phyloP scores from a whole-genome alignment of 2,113 vertebrate species.

The Heliornis fulica region DNA sequence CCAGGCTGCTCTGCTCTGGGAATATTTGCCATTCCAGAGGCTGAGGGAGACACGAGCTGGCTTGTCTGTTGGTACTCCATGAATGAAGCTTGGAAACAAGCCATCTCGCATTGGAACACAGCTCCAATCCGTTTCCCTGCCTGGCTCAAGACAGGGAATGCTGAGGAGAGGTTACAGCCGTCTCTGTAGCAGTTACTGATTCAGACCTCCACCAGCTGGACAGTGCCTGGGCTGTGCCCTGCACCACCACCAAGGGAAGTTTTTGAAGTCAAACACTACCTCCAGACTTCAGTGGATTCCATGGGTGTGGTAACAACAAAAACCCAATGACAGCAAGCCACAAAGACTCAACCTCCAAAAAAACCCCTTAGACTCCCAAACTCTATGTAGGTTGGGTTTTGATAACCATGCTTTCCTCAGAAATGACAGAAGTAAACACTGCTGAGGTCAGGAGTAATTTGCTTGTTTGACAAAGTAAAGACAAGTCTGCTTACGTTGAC shows the following conservation, averaged over 20 bases:
- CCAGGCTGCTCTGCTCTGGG: not conserved
- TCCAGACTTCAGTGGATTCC: not conserved
- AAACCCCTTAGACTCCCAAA: not conserved
- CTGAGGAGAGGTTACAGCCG: not conserved
- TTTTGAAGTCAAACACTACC: not conserved
- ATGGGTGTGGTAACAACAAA: not conserved
- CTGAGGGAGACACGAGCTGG: not conserved
- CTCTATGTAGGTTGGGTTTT: not conserved
- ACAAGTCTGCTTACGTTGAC: too few species aligned
- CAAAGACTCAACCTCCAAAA: not conserved
- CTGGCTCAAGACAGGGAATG: not conserved
- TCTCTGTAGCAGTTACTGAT: not conserved
- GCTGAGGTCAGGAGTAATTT: not conserved
- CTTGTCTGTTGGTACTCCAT: not conserved
- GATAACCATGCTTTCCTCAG: not conserved
- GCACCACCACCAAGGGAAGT: not conserved
- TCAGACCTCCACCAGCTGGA: not conserved
- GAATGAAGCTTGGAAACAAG: not conserved
- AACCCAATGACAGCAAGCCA: not conserved
- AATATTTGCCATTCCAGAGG: not conserved
- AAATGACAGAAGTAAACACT: not conserved
- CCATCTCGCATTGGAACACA: rapidly evolving
- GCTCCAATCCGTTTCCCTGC: not conserved
- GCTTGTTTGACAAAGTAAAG: not conserved
- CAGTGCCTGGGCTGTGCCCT: not conserved